A percentile compares a stretch with the other conserved stretches of the same genome.
Evolutionary conservation across 1,140 invertebrate species (phyloP).

Genomic region (Pogonognathellus flavescens): DNA sequence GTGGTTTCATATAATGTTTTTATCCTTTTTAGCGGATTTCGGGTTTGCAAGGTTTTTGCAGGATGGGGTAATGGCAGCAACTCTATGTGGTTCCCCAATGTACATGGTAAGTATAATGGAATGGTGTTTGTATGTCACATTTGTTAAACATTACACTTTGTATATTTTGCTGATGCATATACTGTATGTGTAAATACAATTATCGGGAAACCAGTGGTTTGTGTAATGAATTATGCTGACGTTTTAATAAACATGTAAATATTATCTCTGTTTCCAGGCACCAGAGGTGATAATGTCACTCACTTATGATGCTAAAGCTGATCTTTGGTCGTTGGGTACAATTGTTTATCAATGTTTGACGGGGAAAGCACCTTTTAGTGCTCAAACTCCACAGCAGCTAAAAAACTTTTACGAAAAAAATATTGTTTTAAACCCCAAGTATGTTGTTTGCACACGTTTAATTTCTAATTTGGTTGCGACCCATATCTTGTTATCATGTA

Average conservation of each 20-base stretch:
- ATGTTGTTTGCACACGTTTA: slow-evolving; percentile 69
- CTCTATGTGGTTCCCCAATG: slow-evolving; percentile 98
- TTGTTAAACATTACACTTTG: neutral
- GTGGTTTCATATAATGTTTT: neutral
- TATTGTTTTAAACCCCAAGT: slow-evolving; percentile 95
- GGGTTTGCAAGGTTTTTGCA: slow-evolving; percentile 98
- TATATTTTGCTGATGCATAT: slow-evolving; percentile 3
- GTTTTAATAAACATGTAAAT: neutral
- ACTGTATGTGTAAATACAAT: neutral
- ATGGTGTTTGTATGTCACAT: neutral
- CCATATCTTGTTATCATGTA: too few species aligned
- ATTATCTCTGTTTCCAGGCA: slow-evolving; percentile 73
- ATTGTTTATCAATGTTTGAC: slow-evolving; percentile 99
- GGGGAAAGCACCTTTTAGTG: slow-evolving; percentile 98
- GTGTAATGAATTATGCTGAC: neutral
- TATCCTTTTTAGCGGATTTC: slow-evolving; percentile 86
- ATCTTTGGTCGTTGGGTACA: slow-evolving; percentile 98
- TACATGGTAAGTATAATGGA: slow-evolving; percentile 90
- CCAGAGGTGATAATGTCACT: slow-evolving; percentile 99
- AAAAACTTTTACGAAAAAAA: slow-evolving; percentile 98
- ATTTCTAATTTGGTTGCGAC: neutral
- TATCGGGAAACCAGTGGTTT: neutral
- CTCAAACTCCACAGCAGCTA: slow-evolving; percentile 96
- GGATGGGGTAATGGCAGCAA: slow-evolving; percentile 99
- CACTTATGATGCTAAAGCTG: slow-evolving; percentile 98